Evolutionary conservation across 2,888 invertebrate species (phyloP).

Genomic region (Perithous albicinctus): DNA sequence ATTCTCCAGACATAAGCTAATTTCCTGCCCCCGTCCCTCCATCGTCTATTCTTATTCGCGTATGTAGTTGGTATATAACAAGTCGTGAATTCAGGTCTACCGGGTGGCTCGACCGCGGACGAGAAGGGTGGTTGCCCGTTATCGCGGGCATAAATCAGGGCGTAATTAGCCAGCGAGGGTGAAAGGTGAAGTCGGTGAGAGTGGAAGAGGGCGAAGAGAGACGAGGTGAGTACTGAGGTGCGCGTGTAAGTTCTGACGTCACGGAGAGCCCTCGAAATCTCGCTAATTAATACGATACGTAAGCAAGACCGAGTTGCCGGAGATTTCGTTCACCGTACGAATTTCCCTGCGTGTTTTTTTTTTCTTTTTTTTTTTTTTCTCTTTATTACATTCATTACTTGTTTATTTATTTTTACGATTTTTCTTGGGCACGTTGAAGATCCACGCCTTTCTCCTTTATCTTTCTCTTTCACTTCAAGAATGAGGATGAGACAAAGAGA

Average conservation of each 20-base stretch:
- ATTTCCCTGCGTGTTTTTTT: not conserved
- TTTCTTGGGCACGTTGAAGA: conserved; percentile 10
- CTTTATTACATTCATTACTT: not conserved
- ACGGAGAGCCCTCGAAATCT: conserved; percentile 75
- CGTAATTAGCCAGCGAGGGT: conserved; percentile 74
- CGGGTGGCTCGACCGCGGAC: conserved; percentile 47
- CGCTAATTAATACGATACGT: conserved; percentile 75
- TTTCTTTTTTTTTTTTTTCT: not conserved
- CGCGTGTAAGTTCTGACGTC: conserved; percentile 70
- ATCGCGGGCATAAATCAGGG: conserved; percentile 76
- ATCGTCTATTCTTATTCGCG: not conserved
- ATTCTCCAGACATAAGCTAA: not conserved
- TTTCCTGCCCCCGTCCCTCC: not conserved
- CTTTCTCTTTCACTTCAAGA: conserved; percentile 6
- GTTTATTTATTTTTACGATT: conserved; percentile 21
- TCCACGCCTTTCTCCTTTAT: conserved; percentile 3
- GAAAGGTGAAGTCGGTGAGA: conserved; percentile 54
- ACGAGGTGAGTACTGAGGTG: conserved; percentile 18
- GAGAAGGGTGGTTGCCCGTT: conserved; percentile 72
- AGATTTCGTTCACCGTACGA: not conserved
- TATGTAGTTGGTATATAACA: not conserved
- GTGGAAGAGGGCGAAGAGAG: conserved; percentile 10
- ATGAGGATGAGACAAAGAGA: conserved; percentile 33
- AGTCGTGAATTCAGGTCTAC: conserved; percentile 58
- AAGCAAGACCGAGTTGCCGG: conserved; percentile 7